Conservation (phyloP, 1,140 invertebrate genomes). For the Trissolcus basalis region DNA sequence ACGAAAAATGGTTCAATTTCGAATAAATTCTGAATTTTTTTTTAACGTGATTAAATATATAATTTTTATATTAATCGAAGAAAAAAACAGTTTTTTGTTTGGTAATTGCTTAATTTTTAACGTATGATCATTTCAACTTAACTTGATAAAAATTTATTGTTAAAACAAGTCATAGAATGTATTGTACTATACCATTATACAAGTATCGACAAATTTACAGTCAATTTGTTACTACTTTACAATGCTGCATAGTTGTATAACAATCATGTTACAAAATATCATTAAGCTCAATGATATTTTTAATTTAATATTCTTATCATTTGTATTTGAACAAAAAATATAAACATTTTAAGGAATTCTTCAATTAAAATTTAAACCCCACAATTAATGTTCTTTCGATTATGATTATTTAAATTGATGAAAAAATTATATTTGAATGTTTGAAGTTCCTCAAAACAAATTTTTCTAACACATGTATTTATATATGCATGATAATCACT, state of each 20-base stretch:
- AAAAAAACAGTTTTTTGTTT: too few relatives aligned
- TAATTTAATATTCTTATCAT: too few relatives aligned
- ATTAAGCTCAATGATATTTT: conserved; percentile 13
- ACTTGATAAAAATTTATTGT: neutral
- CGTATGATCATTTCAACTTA: too few relatives aligned
- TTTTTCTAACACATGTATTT: conserved; percentile 16
- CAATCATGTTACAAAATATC: conserved; percentile 9
- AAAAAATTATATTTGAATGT: neutral
- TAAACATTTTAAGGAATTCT: conserved; percentile 19
- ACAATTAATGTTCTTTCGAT: too few relatives aligned
- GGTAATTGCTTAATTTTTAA: too few relatives aligned
- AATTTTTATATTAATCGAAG: too few relatives aligned
- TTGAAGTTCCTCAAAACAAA: conserved; percentile 23
- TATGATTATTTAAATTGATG: too few relatives aligned
- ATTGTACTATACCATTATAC: neutral
- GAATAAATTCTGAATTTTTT: too few relatives aligned
- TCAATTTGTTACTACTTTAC: conserved; percentile 18
- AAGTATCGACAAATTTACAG: conserved; percentile 5
- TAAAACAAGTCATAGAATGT: neutral
- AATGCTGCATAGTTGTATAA: conserved; percentile 5
- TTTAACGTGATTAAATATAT: too few relatives aligned
- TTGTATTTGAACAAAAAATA: conserved; percentile 12
- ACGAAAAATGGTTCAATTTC: too few relatives aligned
- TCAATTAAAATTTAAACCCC: conserved; percentile 5
- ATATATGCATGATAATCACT: conserved; percentile 36